Evolutionary conservation across 2,888 invertebrate genomes (phyloP), one percentile per base, ranked within the genome.

Genomic region (Flexamia atlantica): DNA sequence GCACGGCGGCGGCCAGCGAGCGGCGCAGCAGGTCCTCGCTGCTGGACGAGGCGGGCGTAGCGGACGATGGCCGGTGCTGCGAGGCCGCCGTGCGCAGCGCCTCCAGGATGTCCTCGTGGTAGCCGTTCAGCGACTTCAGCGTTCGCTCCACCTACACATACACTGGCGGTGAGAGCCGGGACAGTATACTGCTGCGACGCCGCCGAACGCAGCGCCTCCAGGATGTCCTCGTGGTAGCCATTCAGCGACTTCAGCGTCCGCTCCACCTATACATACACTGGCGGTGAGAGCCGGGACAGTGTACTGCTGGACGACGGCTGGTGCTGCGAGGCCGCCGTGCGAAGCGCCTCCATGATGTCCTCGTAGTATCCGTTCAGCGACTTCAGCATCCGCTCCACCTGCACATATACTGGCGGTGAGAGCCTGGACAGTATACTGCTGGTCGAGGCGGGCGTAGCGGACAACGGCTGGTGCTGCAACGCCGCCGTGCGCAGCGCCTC

Each of bases 141-240:
- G 96, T 97, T 88, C 97, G 93, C 89, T 97, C 97, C 90, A 96
- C 95, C 88, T 87, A 50, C 23, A 40, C 1, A 46, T 12, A 40
- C 40, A 40, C 5, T 40, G 12, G 5, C 5, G 40, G 12, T 40
- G 7, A 40, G 12, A 9, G 12, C 40, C 40, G 5, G 40, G 40
- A 9, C 40, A 40, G n/a, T n/a, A n/a, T n/a, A n/a, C n/a, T n/a
- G n/a, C n/a, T n/a, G n/a, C n/a, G n/a, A n/a, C n/a, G 96, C 96
- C 14, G 97, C 97, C 87, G 94, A 95, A 87, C 97, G 94, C 88
- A 98, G 90, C n/a, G 97, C 97, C 90, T 97, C 97, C 87, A 98
- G 92, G 88, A 98, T 96, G 89, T 97, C 96, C 89, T 97, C 97
- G 90, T 97, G 97, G 91, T 98, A 98, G 60, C 97, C 97, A 89